phyloP scores from a whole-genome alignment of 2,113 vertebrate genomes.

The Equus quagga region DNA sequence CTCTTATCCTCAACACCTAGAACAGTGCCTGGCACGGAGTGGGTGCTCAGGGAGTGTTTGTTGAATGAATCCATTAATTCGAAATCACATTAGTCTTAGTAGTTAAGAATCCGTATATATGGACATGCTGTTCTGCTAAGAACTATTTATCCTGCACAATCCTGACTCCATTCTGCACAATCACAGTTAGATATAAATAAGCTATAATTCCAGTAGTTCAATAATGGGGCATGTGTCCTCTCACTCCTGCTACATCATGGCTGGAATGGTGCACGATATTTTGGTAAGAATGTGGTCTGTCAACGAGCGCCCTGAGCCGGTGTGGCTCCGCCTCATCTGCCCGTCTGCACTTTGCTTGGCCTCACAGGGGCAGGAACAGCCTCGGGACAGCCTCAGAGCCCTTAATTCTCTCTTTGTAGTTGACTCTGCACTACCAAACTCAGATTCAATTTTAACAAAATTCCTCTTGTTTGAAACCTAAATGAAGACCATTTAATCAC shows the following conservation, averaged over 20 bases:
- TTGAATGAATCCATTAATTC: neutral
- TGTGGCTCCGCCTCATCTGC: neutral
- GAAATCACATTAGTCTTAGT: neutral
- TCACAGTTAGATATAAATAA: neutral
- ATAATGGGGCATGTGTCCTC: neutral
- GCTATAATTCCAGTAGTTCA: neutral
- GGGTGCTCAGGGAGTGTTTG: neutral
- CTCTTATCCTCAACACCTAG: neutral
- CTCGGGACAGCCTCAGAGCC: neutral
- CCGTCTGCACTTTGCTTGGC: neutral
- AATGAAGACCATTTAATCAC: neutral
- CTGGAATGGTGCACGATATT: neutral
- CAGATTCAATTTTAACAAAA: conserved; percentile 26
- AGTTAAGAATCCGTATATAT: neutral
- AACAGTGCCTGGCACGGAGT: neutral
- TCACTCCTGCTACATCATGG: neutral
- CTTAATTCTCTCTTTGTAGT: neutral
- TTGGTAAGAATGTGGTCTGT: neutral
- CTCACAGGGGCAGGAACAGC: neutral
- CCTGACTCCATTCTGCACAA: neutral
- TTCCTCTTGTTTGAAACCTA: neutral
- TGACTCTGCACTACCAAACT: neutral
- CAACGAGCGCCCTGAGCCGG: neutral
- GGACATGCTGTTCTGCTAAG: neutral
- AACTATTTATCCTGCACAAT: neutral